phyloP scores from a whole-genome alignment of 2,888 invertebrate species.

The Ectropis crepuscularia region DNA sequence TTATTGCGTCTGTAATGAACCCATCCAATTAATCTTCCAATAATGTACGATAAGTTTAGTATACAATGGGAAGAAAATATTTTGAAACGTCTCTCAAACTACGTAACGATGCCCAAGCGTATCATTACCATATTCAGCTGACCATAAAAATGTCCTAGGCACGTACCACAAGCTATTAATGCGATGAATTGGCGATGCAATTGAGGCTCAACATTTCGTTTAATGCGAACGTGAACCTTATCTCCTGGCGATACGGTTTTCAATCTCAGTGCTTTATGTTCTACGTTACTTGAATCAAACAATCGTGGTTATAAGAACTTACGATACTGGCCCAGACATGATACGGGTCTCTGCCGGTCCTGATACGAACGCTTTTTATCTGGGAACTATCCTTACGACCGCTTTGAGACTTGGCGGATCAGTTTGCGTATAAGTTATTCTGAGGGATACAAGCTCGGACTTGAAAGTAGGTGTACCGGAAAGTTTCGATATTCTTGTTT shows the following conservation, averaged over 20 bases:
- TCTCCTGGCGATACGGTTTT: no score
- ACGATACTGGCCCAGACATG: constrained; percentile 7
- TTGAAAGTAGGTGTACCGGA: constrained; percentile 1
- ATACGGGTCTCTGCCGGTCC: constrained; percentile 7
- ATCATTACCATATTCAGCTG: constrained; percentile 23
- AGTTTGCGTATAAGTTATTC: constrained; percentile 21
- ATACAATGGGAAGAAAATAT: background rate
- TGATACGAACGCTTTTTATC: constrained; percentile 22
- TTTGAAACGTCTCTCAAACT: constrained; percentile 9
- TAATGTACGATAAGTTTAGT: no score
- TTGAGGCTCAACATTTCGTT: no score
- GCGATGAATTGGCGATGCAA: no score
- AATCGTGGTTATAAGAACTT: no score
- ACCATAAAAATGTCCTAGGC: constrained; percentile 23
- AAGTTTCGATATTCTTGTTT: background rate
- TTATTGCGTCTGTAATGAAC: no score
- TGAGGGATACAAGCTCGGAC: constrained; percentile 9
- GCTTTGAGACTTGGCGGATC: constrained; percentile 18
- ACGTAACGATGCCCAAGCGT: constrained; percentile 20
- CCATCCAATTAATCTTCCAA: no score
- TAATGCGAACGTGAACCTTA: no score
- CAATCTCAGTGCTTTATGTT: no score
- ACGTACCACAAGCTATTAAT: no score
- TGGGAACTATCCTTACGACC: constrained; percentile 24
- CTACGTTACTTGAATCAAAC: no score